Conservation (phyloP, 1,140 invertebrate species). For the Trinorchestia longiramus region DNA sequence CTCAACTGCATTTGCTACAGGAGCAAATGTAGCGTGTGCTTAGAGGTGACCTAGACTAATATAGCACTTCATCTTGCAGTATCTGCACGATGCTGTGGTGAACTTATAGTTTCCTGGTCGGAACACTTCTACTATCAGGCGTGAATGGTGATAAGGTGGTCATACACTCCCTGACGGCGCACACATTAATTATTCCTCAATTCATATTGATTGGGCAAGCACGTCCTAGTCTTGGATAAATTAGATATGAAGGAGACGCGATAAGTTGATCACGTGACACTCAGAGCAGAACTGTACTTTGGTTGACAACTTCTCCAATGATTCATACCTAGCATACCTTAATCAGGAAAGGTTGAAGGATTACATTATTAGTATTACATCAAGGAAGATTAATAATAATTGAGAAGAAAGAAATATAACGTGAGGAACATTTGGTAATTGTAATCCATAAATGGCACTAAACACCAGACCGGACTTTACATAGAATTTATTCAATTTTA, state of each 20-base stretch:
- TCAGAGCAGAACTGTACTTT: too few species aligned
- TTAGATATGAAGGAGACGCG: neutral
- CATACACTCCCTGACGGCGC: neutral
- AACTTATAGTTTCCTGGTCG: neutral
- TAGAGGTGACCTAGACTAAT: neutral
- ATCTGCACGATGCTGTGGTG: neutral
- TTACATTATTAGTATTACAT: neutral
- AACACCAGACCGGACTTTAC: neutral
- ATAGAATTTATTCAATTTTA: neutral
- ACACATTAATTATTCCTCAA: neutral
- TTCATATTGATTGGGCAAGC: neutral
- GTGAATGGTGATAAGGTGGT: neutral
- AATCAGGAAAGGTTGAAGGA: neutral
- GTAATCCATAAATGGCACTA: neutral
- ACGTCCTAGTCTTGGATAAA: neutral
- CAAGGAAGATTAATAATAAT: neutral
- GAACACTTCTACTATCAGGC: neutral
- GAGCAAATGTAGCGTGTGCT: neutral
- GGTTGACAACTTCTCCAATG: too few species aligned
- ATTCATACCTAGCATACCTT: too few species aligned
- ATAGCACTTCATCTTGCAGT: neutral
- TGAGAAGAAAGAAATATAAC: neutral
- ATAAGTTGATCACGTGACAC: neutral
- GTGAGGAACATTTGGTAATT: neutral
- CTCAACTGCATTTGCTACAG: neutral